Base-by-base conservation (phyloP, 2,113 vertebrate species). In the Hippocampus abdominalis region DNA sequence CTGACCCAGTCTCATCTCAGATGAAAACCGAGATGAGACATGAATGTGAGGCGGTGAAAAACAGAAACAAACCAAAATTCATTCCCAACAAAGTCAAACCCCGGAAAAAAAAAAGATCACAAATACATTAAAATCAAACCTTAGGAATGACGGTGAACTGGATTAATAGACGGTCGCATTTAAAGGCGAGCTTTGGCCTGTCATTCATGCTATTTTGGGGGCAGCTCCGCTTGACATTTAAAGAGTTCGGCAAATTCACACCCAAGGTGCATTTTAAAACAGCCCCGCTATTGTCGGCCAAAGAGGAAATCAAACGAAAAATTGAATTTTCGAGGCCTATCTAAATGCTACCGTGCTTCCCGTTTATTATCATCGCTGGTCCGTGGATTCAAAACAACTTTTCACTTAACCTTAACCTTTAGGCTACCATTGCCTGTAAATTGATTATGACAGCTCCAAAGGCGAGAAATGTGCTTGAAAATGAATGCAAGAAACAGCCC, bases 191-290 rank as follows among this genome's bases (percentile, higher is more conserved):
- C 46, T 75, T 83, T 71, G 78, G 66, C 77, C 80, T 70, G 79
- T 68, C 54, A 48, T 39, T 72, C 75, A 40, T 21, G 70, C 36
- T 77, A n/a, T 76, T 78, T 81, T 69, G 63, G 66, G 72, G 21
- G 42, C 72, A 3, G 39, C 60, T n/a, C 74, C 75, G 72, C 69
- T 86, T 78, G 80, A 79, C 82, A 77, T 81, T 80, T 80, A 84
- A 59, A 77, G 66, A 70, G 73, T 71, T 70, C 70, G 62, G 80
- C 69, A 77, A 63, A 69, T 68, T 68, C 66, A 61, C 63, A 59
- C 64, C 70, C 46, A 23, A 65, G 66, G 71, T 1, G 57, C 71
- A 72, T 81, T 63, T 63, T 73, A 79, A 36, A 83, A 69, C 70
- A 79, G 68, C 23, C 46, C 46, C 40, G 54, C 32, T 72, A 51